Conservation (phyloP, 2,797 vertebrate genomes). For the Salmo trutta region DNA sequence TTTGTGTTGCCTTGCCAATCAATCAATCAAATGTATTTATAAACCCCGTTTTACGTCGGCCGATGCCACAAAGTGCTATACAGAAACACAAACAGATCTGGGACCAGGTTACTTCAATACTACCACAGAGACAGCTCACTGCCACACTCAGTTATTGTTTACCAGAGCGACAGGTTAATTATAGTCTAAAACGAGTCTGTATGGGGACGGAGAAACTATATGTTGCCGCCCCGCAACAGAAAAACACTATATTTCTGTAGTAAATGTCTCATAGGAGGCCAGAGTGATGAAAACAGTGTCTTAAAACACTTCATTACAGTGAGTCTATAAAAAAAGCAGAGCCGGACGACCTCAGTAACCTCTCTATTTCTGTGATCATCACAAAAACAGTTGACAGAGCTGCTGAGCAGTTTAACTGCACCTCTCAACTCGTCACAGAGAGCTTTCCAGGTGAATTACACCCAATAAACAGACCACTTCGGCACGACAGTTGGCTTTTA, state of each 20-base stretch:
- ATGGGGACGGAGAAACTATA: neutral
- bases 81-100: too few species aligned
- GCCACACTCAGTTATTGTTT: neutral
- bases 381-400: neutral
- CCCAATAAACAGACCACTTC: constrained; percentile 23
- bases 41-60: too few species aligned
- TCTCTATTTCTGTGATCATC: neutral
- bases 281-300: neutral
- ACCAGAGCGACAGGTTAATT: too few species aligned
- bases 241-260: neutral
- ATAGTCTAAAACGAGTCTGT: neutral
- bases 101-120: too few species aligned
- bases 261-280: neutral
- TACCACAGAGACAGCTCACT: too few species aligned
- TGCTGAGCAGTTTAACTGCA: neutral
- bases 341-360: neutral
- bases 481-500: constrained; percentile 11
- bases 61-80: too few species aligned
- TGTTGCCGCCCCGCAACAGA: neutral
- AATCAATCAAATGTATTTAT: too few species aligned
- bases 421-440: neutral
- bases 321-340: neutral
- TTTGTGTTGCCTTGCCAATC: too few species aligned
- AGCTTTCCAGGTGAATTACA: neutral
- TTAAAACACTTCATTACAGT: neutral